A percentile compares a stretch with the other conserved stretches of the same genome.
Conservation (phyloP, 2,888 invertebrate genomes). For the Dolichomitus sp. region DNA sequence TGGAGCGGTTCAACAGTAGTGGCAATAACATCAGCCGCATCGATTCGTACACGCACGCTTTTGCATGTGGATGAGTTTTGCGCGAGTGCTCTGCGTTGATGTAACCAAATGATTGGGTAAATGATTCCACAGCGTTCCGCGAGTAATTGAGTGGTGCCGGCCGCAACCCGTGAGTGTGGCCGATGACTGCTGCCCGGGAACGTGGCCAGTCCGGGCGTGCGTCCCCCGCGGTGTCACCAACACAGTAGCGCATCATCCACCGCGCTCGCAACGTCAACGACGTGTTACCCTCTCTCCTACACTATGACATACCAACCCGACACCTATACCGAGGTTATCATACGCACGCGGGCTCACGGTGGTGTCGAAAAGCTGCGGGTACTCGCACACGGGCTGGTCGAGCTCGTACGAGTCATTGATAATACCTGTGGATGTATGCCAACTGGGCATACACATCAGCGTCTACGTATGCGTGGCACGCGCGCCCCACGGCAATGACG, state of each 20-base stretch:
- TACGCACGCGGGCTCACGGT: slow-evolving; percentile 32
- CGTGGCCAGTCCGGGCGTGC: slow-evolving; percentile 55
- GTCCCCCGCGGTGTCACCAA: slow-evolving; percentile 21
- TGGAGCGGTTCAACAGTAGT: not conserved
- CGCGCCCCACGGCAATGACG: slow-evolving; percentile 86
- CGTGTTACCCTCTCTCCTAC: slow-evolving; percentile 36
- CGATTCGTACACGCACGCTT: slow-evolving; percentile 9
- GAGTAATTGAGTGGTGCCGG: slow-evolving; percentile 85
- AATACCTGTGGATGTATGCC: slow-evolving; percentile 4
- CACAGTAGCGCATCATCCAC: not conserved
- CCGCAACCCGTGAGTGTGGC: slow-evolving; percentile 73
- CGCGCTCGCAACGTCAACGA: not conserved
- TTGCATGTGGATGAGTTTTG: slow-evolving; percentile 52
- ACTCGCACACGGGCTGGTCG: not conserved
- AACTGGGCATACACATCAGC: not conserved
- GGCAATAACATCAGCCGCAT: not conserved
- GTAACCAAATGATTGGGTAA: slow-evolving; percentile 87
- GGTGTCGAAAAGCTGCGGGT: slow-evolving; percentile 60
- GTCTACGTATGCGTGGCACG: slow-evolving; percentile 82
- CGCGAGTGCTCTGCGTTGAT: slow-evolving; percentile 80
- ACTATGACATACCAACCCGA: slow-evolving; percentile 6
- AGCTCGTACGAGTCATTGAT: slow-evolving; percentile 1
- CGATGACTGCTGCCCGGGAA: slow-evolving; percentile 75
- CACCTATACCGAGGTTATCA: slow-evolving; percentile 41
- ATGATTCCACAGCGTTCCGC: slow-evolving; percentile 86